Conservation (phyloP, 2,113 vertebrate genomes). For the Gymnobelideus leadbeateri region DNA sequence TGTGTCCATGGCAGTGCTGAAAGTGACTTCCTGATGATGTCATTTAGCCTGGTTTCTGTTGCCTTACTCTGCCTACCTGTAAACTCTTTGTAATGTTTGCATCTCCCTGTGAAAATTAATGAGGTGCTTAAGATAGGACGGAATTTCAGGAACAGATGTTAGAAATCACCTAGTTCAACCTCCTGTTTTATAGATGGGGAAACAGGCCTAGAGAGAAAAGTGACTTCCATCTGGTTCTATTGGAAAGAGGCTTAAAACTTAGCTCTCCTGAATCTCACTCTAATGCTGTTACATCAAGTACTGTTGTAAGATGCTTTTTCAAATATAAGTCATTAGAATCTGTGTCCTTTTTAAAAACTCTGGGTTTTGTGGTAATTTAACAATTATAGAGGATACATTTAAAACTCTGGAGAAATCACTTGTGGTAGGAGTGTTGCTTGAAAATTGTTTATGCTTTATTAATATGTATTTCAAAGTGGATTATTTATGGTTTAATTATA, state of each 20-base stretch:
- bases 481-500: background rate
- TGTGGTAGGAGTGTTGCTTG: background rate
- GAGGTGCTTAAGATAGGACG: background rate
- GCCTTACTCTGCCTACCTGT: conserved; percentile 23
- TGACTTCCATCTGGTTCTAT: background rate
- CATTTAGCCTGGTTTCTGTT: background rate
- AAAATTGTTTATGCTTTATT: background rate
- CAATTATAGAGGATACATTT: background rate
- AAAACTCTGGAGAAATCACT: background rate
- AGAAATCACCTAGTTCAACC: conserved; percentile 3
- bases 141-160: conserved; percentile 20
- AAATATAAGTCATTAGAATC: background rate
- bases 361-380: background rate
- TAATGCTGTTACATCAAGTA: background rate
- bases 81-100: background rate
- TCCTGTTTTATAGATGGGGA: conserved; percentile 3
- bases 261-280: background rate
- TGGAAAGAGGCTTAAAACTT: background rate
- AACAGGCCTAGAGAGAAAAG: conserved; percentile 3
- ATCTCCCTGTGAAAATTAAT: background rate
- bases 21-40: background rate
- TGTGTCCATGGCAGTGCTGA: background rate
- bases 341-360: background rate
- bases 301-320: background rate
- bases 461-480: background rate